A percentile compares a stretch with the other conserved stretches of the same genome.
phyloP scores from a whole-genome alignment of 2,797 vertebrate genomes.

The Anabas testudineus region DNA sequence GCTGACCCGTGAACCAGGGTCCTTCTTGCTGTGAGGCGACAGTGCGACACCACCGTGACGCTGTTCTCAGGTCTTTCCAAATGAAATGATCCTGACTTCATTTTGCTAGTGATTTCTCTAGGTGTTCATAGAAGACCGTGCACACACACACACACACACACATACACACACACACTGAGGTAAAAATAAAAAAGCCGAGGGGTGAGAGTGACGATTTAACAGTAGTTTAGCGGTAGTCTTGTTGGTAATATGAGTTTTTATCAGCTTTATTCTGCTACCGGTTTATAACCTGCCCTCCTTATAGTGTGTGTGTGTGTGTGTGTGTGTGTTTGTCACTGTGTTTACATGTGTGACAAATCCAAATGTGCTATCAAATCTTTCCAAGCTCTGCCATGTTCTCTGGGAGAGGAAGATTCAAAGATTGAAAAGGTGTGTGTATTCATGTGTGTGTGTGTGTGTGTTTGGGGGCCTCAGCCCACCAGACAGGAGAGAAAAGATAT shows the following conservation, averaged over 20 bases:
- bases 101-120: conserved; percentile 8
- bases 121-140: background rate
- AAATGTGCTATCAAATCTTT: conserved; percentile 12
- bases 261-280: background rate
- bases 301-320: background rate
- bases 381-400: background rate
- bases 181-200: background rate
- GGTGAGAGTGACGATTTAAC: conserved; percentile 2
- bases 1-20: no score
- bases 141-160: conserved; percentile 1
- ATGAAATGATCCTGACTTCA: conserved; percentile 15
- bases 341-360: conserved; percentile 7
- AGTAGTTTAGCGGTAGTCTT: conserved; percentile 20
- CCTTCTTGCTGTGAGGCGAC: no score
- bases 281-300: background rate
- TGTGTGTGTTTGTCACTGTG: background rate
- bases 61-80: background rate
- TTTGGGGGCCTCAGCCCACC: conserved; percentile 27
- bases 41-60: no score
- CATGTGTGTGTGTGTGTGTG: background rate
- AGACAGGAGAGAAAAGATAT: conserved; percentile 45
- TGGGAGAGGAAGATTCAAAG: conserved; percentile 20
- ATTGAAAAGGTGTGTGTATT: background rate
- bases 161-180: background rate
- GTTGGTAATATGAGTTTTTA: conserved; percentile 12